Evolutionary conservation across 2,888 invertebrate genomes (phyloP).

Genomic region (Drosophila melanocephala): DNA sequence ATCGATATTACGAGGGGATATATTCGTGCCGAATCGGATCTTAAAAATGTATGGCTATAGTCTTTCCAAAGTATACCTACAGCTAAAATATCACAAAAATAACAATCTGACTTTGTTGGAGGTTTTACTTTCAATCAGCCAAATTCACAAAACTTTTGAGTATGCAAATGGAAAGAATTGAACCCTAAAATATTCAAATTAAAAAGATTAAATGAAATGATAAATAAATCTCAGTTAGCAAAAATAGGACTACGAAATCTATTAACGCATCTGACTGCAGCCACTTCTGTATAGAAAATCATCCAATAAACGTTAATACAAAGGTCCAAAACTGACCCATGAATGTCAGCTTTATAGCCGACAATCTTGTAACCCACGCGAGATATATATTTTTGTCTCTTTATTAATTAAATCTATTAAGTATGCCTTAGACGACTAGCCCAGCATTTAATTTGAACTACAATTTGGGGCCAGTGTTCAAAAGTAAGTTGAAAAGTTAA

Average conservation of each 20-base stretch:
- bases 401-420: not conserved
- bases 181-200: not conserved
- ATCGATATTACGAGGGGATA: not conserved
- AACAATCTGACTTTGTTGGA: not conserved
- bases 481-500: not conserved
- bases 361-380: not conserved
- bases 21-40: not conserved
- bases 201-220: not conserved
- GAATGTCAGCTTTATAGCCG: not conserved
- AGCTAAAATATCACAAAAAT: not conserved
- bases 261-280: rapidly evolving
- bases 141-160: not conserved
- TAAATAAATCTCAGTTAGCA: not conserved
- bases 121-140: not conserved
- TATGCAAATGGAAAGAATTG: not conserved
- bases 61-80: not conserved
- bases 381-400: not conserved
- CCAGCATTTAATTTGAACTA: not conserved
- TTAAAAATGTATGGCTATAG: not conserved
- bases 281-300: not conserved
- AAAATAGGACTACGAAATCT: not conserved
- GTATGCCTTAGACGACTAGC: not conserved
- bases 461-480: not conserved
- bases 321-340: not conserved
- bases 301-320: rapidly evolving